These are phyloP conservation scores for Theocolax elegans DNA, from an alignment of 1,140 invertebrate genomes.

Conservation along the genomic window DNA sequence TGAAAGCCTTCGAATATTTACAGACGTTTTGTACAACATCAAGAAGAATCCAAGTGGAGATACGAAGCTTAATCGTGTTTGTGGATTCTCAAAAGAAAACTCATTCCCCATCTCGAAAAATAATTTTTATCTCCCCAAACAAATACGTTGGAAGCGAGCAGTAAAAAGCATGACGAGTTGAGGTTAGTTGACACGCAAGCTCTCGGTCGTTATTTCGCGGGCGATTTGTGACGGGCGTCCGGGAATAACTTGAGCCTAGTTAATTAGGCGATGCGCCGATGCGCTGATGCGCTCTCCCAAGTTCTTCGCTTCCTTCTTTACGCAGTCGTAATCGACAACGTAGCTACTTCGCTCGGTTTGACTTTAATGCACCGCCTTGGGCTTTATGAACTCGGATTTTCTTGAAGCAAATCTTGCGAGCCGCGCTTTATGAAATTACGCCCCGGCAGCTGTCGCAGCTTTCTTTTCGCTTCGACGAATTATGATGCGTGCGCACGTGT, in stretches of 20 bases:
- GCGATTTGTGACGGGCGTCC: constrained; percentile 21
- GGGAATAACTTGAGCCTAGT: constrained; percentile 32
- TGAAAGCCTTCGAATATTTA: too few species aligned
- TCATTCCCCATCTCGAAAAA: too few species aligned
- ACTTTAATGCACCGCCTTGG: constrained; percentile 6
- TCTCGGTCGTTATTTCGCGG: constrained; percentile 29
- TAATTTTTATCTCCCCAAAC: not conserved
- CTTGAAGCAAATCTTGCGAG: too few species aligned
- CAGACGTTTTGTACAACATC: constrained; percentile 1
- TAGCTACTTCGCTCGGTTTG: not conserved
- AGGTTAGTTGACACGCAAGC: too few species aligned
- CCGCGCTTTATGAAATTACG: constrained; percentile 20
- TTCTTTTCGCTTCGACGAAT: constrained; percentile 7
- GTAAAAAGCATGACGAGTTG: too few species aligned
- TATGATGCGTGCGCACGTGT: constrained; percentile 8
- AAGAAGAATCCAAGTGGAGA: not conserved
- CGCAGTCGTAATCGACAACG: constrained; percentile 16
- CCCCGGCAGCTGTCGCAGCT: constrained; percentile 7
- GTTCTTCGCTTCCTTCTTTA: constrained; percentile 4
- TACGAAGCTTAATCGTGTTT: constrained; percentile 27
- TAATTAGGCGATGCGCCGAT: constrained; percentile 34
- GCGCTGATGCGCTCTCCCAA: not conserved
- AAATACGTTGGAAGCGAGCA: not conserved
- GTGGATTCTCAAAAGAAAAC: not conserved
- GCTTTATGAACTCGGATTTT: constrained; percentile 23